phyloP scores from a whole-genome alignment of 1,140 invertebrate genomes.

The Drosophila mayri region DNA sequence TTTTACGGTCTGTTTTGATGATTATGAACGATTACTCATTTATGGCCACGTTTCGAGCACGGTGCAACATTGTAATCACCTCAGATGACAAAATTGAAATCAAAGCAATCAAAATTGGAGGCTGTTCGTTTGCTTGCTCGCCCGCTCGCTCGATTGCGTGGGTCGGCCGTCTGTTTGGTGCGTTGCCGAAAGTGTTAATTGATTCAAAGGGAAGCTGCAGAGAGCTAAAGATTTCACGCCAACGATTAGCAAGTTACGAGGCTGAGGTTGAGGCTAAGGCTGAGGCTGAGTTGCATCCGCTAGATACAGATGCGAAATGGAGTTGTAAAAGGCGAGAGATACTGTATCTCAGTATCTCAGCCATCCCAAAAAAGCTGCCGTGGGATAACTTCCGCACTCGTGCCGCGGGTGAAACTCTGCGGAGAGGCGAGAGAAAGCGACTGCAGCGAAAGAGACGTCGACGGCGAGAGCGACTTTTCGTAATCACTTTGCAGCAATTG shows the following conservation, averaged over 20 bases:
- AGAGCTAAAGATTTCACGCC: constrained; percentile 22
- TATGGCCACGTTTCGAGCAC: constrained; percentile 22
- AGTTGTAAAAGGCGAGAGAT: constrained; percentile 66
- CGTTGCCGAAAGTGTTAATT: constrained; percentile 77
- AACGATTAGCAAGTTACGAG: constrained; percentile 53
- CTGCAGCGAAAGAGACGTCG: constrained; percentile 19
- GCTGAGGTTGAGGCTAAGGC: background rate
- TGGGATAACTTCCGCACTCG: constrained; percentile 82
- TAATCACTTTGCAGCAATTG: constrained; percentile 81
- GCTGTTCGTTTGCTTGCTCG: constrained; percentile 9
- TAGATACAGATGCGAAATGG: constrained; percentile 54
- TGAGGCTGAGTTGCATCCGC: constrained; percentile 43
- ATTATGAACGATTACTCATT: constrained; percentile 25
- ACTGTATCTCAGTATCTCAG: constrained; percentile 35
- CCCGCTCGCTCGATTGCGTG: constrained; percentile 42
- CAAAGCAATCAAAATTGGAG: constrained; percentile 52
- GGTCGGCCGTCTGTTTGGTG: constrained; percentile 32
- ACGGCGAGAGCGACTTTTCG: constrained; percentile 61
- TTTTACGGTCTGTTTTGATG: constrained; percentile 27
- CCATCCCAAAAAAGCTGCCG: constrained; percentile 53
- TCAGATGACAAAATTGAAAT: constrained; percentile 55
- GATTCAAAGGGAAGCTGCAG: constrained; percentile 47
- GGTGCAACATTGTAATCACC: constrained; percentile 48
- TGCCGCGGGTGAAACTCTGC: constrained; percentile 67
- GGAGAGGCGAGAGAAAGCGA: constrained; percentile 36